Conservation (phyloP, 2,113 vertebrate species). For the Gambusia affinis region DNA sequence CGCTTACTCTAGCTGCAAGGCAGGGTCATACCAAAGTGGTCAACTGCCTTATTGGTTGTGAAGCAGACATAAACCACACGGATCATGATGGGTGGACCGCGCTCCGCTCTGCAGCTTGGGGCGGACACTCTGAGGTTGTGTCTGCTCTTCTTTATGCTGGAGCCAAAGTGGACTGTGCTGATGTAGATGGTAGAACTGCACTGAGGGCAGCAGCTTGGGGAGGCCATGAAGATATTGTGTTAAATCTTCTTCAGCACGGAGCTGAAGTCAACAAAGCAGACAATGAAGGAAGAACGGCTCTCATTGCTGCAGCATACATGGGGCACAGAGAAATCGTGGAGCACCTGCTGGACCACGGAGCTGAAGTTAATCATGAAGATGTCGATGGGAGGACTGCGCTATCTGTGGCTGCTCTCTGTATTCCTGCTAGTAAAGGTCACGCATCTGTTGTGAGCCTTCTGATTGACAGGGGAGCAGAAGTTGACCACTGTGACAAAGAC, state of each 20-base stretch:
- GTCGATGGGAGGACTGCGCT: conserved; percentile 94
- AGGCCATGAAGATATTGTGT: conserved; percentile 95
- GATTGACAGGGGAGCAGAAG: conserved; percentile 93
- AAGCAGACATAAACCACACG: conserved; percentile 94
- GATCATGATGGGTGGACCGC: conserved; percentile 98
- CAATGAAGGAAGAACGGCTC: conserved; percentile 93
- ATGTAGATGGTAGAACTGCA: conserved; percentile 93
- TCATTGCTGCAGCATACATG: conserved; percentile 98
- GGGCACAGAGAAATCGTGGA: conserved; percentile 96
- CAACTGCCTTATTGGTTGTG: conserved; percentile 93
- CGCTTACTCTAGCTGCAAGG: conserved; percentile 93
- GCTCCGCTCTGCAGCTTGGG: conserved; percentile 93
- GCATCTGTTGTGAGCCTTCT: conserved; percentile 94
- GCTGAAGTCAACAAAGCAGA: conserved; percentile 97
- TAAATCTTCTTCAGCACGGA: conserved; percentile 94
- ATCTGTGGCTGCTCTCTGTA: conserved; percentile 94
- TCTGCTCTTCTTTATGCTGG: conserved; percentile 95
- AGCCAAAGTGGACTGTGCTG: conserved; percentile 94
- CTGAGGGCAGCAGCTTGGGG: conserved; percentile 96
- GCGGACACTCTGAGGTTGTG: conserved; percentile 96
- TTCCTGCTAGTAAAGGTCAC: conserved; percentile 95
- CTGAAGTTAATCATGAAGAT: conserved; percentile 94
- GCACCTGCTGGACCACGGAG: conserved; percentile 93
- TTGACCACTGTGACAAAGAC: conserved; percentile 97
- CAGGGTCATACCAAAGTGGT: conserved; percentile 98